A percentile compares a stretch with the other conserved stretches of the same genome.
Evolutionary conservation across 2,888 invertebrate genomes (phyloP).

Genomic region (Phortica magna): DNA sequence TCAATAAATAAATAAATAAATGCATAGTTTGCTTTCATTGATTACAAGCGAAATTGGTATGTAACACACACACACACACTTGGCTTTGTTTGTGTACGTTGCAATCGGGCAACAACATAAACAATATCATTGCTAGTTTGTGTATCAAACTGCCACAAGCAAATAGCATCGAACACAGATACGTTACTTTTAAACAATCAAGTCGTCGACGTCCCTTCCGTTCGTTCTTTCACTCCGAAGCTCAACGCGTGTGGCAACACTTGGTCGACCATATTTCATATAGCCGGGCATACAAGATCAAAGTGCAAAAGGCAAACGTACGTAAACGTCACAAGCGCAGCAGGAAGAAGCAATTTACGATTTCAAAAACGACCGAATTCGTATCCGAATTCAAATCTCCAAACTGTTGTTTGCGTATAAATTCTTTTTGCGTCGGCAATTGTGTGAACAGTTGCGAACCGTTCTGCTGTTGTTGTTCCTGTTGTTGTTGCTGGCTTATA

Average conservation of each 20-base stretch:
- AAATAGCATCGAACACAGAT: background rate
- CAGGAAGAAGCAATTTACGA: conserved; percentile 68
- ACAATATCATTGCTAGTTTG: conserved; percentile 11
- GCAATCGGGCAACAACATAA: background rate
- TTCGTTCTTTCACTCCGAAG: too few relatives aligned
- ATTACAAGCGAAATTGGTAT: too few relatives aligned
- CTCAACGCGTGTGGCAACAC: background rate
- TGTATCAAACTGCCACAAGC: conserved; percentile 12
- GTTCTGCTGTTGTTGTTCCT: conserved; percentile 45
- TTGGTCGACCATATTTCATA: conserved; percentile 61
- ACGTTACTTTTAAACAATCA: background rate
- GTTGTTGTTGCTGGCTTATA: too few relatives aligned
- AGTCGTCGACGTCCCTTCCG: too few relatives aligned
- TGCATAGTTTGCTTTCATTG: too few relatives aligned
- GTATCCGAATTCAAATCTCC: conserved; percentile 55
- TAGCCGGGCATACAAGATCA: conserved; percentile 63
- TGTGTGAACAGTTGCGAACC: conserved; percentile 51
- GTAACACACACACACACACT: too few relatives aligned
- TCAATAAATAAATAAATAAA: too few relatives aligned
- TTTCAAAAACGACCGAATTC: conserved; percentile 27
- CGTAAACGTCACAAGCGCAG: conserved; percentile 58
- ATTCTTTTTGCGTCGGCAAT: conserved; percentile 64
- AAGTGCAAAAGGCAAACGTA: conserved; percentile 54
- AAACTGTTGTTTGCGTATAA: conserved; percentile 20
- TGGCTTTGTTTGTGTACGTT: background rate